A percentile compares a stretch with the other conserved stretches of the same genome.
phyloP scores from a whole-genome alignment of 2,888 invertebrate species.

The Embidobia sp. region DNA sequence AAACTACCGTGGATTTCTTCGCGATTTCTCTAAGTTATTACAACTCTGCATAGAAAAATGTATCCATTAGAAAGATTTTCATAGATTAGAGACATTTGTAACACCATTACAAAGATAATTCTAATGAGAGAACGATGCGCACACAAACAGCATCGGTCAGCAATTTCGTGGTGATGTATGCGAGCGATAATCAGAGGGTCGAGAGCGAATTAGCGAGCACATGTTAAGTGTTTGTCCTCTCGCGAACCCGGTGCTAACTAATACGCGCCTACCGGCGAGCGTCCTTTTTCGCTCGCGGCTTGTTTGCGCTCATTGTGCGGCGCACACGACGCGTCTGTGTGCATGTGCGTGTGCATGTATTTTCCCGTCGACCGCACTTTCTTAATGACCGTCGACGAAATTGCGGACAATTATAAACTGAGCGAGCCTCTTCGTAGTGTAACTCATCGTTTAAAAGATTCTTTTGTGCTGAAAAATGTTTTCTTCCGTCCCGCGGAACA shows the following conservation, averaged over 20 bases:
- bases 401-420: slow-evolving; percentile 64
- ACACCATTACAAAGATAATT: too few species aligned
- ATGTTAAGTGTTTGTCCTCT: slow-evolving; percentile 77
- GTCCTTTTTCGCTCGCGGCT: slow-evolving; percentile 52
- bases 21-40: too few species aligned
- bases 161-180: slow-evolving; percentile 21
- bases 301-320: slow-evolving; percentile 59
- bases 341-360: slow-evolving; percentile 33
- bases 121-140: too few species aligned
- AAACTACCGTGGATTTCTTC: too few species aligned
- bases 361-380: slow-evolving; percentile 60
- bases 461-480: slow-evolving; percentile 62
- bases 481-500: slow-evolving; percentile 54
- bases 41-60: too few species aligned
- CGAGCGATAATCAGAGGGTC: slow-evolving; percentile 71
- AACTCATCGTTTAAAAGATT: slow-evolving; percentile 65
- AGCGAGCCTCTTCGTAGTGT: slow-evolving; percentile 49
- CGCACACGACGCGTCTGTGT: slow-evolving; percentile 36
- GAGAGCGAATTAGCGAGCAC: slow-evolving; percentile 74
- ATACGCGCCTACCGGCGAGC: slow-evolving; percentile 69
- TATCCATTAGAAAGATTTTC: too few species aligned
- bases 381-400: slow-evolving; percentile 66
- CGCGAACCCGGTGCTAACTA: slow-evolving; percentile 76
- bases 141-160: slow-evolving; percentile 8
- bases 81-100: too few species aligned